phyloP scores from a whole-genome alignment of 1,140 invertebrate genomes.

The Microvelia longipes region DNA sequence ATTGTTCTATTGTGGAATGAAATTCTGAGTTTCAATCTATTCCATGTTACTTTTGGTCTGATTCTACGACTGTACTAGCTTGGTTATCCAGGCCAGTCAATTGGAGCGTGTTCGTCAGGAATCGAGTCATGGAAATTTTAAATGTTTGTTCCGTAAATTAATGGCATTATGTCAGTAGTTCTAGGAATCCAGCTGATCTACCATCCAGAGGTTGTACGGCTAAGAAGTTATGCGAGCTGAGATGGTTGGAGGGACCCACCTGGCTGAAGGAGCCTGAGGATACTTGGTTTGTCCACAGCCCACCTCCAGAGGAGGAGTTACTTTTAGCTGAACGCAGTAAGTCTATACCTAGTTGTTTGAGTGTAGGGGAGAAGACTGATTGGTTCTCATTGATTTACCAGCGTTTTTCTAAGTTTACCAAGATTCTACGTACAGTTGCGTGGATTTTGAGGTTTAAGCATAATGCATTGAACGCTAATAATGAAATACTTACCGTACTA shows the following conservation, averaged over 20 bases:
- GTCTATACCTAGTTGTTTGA: not conserved
- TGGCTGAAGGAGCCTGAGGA: not conserved
- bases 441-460: no score
- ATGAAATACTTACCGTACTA: no score
- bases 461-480: no score
- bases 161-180: not conserved
- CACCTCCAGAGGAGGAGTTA: not conserved
- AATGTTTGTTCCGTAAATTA: no score
- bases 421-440: no score
- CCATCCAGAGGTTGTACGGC: not conserved
- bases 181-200: not conserved
- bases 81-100: slow-evolving; percentile 24
- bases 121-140: slow-evolving; percentile 19
- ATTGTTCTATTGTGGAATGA: slow-evolving; percentile 10
- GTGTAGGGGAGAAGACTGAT: no score
- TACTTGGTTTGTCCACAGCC: not conserved
- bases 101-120: slow-evolving; percentile 29
- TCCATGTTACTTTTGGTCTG: slow-evolving; percentile 23
- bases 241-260: not conserved
- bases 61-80: slow-evolving; percentile 24
- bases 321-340: not conserved
- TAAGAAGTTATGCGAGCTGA: not conserved
- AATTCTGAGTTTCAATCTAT: slow-evolving; percentile 12
- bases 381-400: no score
- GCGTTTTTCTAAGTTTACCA: no score